Evolutionary conservation across 2,113 vertebrate genomes (phyloP).

Genomic region (Sciurus niger): DNA sequence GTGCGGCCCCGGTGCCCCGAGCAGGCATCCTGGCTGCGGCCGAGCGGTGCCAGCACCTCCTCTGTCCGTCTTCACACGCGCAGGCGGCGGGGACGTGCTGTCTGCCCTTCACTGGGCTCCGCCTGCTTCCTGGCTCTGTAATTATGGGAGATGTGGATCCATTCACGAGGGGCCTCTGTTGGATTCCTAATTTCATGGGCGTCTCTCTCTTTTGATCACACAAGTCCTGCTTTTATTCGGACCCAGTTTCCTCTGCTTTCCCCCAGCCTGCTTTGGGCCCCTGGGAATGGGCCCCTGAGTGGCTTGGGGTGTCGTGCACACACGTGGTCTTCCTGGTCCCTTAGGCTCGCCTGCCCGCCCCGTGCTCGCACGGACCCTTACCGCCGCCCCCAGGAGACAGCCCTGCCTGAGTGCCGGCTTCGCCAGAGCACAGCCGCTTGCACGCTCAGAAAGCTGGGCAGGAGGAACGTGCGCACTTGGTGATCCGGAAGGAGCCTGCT

Average conservation of each 20-base stretch:
- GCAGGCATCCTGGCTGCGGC: too few species aligned
- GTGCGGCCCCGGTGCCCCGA: too few species aligned
- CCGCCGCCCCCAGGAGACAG: neutral
- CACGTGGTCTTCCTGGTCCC: too few species aligned
- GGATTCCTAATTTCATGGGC: neutral
- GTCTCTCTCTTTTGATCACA: neutral
- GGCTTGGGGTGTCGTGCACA: rapidly evolving
- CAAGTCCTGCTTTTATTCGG: rapidly evolving
- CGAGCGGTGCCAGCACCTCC: too few species aligned
- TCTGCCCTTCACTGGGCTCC: neutral
- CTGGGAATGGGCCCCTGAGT: neutral
- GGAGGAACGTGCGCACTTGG: rapidly evolving
- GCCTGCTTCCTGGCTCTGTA: neutral
- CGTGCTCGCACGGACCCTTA: neutral
- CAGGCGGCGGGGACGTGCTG: neutral
- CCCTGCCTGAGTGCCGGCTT: neutral
- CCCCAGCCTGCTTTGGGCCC: neutral
- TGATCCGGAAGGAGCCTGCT: rapidly evolving
- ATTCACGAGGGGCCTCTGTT: neutral
- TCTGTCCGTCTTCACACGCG: neutral
- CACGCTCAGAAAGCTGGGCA: rapidly evolving
- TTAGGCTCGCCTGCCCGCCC: neutral
- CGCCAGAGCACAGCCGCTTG: rapidly evolving
- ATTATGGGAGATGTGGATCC: neutral
- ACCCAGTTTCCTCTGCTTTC: neutral